phyloP scores from a whole-genome alignment of 1,140 invertebrate genomes.

The Lethocerus indicus region DNA sequence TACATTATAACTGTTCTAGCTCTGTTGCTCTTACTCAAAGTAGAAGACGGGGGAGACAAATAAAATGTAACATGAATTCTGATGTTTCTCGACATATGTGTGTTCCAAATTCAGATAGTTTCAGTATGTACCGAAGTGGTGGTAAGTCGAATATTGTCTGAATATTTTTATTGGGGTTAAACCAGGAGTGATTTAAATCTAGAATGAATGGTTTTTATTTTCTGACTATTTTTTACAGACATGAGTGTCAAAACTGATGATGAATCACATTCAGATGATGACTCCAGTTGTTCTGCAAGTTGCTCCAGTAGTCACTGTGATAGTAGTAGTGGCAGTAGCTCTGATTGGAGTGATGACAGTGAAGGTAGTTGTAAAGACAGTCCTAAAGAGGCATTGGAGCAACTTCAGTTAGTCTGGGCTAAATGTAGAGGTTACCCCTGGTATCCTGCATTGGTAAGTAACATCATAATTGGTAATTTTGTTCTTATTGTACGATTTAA shows the following conservation, averaged over 20 bases:
- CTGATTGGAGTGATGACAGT: slow-evolving; percentile 10
- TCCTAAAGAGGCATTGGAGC: slow-evolving; percentile 17
- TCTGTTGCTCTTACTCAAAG: too few species aligned
- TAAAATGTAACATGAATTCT: too few species aligned
- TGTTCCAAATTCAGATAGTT: slow-evolving; percentile 40
- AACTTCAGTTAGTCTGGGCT: slow-evolving; percentile 84
- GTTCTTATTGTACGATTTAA: too few species aligned
- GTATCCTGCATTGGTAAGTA: slow-evolving; percentile 74
- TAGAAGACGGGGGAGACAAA: too few species aligned
- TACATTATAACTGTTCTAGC: too few species aligned
- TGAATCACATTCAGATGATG: slow-evolving; percentile 23
- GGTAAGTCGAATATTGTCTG: slow-evolving; percentile 20
- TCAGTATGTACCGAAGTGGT: slow-evolving; percentile 31
- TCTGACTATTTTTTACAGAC: not conserved
- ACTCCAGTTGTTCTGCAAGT: slow-evolving; percentile 19
- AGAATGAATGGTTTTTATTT: slow-evolving; percentile 16
- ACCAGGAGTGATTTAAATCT: slow-evolving; percentile 18
- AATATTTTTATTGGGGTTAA: not conserved
- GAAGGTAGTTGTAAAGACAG: slow-evolving; percentile 2
- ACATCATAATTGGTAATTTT: too few species aligned
- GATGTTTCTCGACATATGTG: too few species aligned
- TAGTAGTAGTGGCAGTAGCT: slow-evolving; percentile 3
- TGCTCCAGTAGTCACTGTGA: slow-evolving; percentile 15
- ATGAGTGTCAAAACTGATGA: slow-evolving; percentile 19
- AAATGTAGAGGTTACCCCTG: slow-evolving; percentile 92